Percentiles rank a stretch among this genome's conserved stretches.
phyloP scores from a whole-genome alignment of 37 sponge, comb jelly and placozoan genomes.

The Hormiphora californensis region DNA sequence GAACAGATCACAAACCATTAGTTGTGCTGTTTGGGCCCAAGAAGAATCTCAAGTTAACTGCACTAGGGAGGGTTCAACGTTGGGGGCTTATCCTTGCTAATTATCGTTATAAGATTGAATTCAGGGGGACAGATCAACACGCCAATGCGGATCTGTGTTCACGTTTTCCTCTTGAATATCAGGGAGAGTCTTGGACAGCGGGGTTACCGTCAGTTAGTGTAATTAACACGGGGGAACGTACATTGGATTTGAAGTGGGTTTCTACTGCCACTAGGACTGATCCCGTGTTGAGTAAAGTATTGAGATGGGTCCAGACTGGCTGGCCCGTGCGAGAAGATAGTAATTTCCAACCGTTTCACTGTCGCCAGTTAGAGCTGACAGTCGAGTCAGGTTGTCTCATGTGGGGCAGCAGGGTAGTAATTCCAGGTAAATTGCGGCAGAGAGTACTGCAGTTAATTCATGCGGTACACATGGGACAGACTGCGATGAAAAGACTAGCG shows the following conservation, averaged over 20 bases:
- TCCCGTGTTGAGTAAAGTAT: constrained; percentile 53
- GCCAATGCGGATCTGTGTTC: constrained; percentile 61
- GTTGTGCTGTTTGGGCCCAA: constrained; percentile 57
- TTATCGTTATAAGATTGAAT: constrained; percentile 58
- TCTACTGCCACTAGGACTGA: constrained; percentile 58
- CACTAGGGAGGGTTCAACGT: constrained; percentile 57
- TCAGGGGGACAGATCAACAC: constrained; percentile 55
- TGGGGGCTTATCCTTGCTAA: constrained; percentile 58
- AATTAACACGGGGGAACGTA: too few relatives aligned
- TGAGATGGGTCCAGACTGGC: constrained; percentile 9
- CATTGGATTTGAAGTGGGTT: too few relatives aligned
- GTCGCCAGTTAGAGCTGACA: background rate
- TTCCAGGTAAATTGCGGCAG: constrained; percentile 1
- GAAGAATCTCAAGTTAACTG: constrained; percentile 47
- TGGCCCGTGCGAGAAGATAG: constrained; percentile 31
- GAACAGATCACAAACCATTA: constrained; percentile 60
- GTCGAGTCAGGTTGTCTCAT: constrained; percentile 46
- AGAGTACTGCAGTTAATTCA: constrained; percentile 21
- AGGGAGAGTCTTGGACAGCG: too few relatives aligned
- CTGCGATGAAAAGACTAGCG: constrained; percentile 32
- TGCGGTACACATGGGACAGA: constrained; percentile 6
- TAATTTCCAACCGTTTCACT: background rate
- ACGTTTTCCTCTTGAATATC: too few relatives aligned
- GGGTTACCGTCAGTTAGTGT: too few relatives aligned
- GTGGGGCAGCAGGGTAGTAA: constrained; percentile 52